phyloP scores from a whole-genome alignment of 2,888 invertebrate genomes.

The Hemaris fuciformis region DNA sequence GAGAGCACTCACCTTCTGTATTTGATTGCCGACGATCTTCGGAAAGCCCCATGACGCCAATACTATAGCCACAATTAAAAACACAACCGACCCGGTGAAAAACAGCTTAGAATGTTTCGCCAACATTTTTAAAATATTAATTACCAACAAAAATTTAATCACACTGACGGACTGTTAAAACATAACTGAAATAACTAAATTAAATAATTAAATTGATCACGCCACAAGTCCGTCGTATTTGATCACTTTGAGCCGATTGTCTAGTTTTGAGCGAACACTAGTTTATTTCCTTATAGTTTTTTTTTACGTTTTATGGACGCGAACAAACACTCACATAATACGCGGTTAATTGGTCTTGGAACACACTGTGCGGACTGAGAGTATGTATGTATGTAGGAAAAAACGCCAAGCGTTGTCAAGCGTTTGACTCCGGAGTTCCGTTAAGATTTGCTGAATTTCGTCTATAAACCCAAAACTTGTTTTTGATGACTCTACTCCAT shows the following conservation, averaged over 20 bases:
- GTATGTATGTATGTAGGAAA: neutral
- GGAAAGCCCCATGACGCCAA: constrained; percentile 76
- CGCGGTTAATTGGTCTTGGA: neutral
- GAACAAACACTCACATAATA: neutral
- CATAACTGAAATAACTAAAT: neutral
- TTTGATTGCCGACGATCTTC: constrained; percentile 64
- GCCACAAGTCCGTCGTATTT: constrained; percentile 33
- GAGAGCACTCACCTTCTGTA: constrained; percentile 67
- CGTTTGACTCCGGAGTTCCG: neutral
- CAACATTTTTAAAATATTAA: constrained; percentile 46
- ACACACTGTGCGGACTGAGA: neutral
- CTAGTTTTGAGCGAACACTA: constrained; percentile 29
- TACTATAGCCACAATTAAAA: constrained; percentile 61
- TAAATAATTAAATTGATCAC: neutral
- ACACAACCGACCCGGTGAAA: constrained; percentile 54
- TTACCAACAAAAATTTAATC: neutral
- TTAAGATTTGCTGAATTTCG: neutral
- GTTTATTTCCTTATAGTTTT: constrained; percentile 14
- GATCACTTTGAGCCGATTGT: constrained; percentile 36
- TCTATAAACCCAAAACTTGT: neutral
- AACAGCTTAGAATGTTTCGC: constrained; percentile 57
- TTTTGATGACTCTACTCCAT: neutral
- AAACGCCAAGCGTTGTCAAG: neutral
- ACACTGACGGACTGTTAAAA: neutral
- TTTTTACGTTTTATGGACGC: neutral